A percentile compares a stretch with the other conserved stretches of the same genome.
Conservation (phyloP, 2,113 vertebrate genomes). For the Prunella himalayana region DNA sequence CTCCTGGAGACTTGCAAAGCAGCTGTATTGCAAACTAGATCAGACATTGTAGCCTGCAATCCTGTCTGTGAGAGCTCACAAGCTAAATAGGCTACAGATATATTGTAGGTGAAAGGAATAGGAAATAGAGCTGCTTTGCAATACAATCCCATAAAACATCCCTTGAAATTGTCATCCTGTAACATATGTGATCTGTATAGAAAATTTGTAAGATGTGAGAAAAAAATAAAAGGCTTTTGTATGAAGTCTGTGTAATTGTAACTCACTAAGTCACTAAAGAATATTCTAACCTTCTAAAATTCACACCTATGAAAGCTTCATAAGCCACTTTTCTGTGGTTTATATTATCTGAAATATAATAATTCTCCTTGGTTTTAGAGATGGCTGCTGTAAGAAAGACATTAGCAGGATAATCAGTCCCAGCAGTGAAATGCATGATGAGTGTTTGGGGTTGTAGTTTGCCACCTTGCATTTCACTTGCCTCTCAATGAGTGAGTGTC, state of each 20-base stretch:
- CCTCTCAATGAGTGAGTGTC: neutral
- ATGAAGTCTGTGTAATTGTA: fast-evolving
- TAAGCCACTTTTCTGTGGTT: neutral
- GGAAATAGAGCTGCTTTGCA: neutral
- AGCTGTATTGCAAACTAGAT: neutral
- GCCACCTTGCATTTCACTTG: neutral
- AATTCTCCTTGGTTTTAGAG: neutral
- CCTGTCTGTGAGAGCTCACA: neutral
- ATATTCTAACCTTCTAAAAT: neutral
- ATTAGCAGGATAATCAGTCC: neutral
- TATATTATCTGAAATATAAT: neutral
- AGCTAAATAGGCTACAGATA: neutral
- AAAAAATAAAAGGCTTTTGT: neutral
- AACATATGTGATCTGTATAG: neutral
- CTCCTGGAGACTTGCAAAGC: neutral
- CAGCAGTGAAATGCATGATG: neutral
- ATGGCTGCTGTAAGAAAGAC: neutral
- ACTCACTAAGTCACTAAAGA: neutral
- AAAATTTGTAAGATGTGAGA: neutral
- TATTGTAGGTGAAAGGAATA: neutral
- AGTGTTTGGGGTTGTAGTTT: neutral
- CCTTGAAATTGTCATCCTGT: neutral
- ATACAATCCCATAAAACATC: neutral
- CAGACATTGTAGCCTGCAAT: neutral
- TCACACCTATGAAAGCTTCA: neutral